A percentile compares a stretch with the other conserved stretches of the same genome.
These are phyloP conservation scores for Philypnodon macrostomus DNA, from an alignment of 2,797 vertebrate species.

Conservation along the genomic window DNA sequence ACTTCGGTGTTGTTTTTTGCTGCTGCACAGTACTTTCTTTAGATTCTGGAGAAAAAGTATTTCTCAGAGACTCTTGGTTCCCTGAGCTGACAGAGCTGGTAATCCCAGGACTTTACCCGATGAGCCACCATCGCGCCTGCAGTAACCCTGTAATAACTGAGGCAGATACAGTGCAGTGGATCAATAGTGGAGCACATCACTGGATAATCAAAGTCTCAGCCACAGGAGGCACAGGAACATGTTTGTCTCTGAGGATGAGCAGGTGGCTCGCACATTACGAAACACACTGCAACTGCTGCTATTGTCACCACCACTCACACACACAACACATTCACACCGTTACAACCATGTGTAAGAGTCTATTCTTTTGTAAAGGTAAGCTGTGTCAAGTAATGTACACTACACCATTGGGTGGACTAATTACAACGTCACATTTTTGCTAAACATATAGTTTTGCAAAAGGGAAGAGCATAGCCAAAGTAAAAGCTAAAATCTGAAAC, in stretches of 20 bases:
- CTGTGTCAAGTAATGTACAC: no score
- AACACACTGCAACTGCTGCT: conserved; percentile 42
- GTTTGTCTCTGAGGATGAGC: conserved; percentile 42
- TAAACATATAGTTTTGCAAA: no score
- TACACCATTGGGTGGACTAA: no score
- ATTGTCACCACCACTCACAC: no score
- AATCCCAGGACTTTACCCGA: conserved; percentile 44
- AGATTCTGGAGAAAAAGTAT: no score
- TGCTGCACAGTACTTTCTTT: neutral
- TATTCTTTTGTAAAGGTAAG: no score
- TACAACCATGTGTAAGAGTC: no score
- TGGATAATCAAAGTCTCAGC: conserved; percentile 59
- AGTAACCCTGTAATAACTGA: conserved; percentile 58
- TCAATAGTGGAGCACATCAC: conserved; percentile 63
- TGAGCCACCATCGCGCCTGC: conserved; percentile 43
- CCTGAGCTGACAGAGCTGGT: conserved; percentile 25
- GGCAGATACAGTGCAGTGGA: conserved; percentile 58
- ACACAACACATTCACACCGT: no score
- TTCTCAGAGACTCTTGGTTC: conserved; percentile 20
- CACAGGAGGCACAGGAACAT: conserved; percentile 40
- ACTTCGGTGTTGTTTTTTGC: no score
- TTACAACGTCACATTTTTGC: no score
- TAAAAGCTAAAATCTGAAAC: no score
- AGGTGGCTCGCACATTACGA: conserved; percentile 45
- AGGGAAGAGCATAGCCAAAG: no score